Percentiles rank a stretch among this genome's conserved stretches.
Conservation (phyloP, 2,113 vertebrate genomes). For the Xenus cinereus region DNA sequence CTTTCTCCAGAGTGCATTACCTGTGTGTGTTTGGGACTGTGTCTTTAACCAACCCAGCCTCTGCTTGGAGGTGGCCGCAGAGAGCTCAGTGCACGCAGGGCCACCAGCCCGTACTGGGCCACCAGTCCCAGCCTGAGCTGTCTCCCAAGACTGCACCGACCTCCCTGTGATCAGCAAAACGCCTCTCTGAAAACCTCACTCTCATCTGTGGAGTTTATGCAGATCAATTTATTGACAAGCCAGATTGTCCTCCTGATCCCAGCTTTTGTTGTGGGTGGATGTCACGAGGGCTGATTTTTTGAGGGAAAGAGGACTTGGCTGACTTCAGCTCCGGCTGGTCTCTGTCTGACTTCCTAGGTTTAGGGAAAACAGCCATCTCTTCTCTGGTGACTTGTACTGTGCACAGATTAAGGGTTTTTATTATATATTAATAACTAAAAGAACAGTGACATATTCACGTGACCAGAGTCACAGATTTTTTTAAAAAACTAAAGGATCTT, state of each 20-base stretch:
- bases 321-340: neutral
- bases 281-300: neutral
- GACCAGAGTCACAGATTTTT: too few species aligned
- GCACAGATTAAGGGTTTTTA: neutral
- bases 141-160: neutral
- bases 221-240: neutral
- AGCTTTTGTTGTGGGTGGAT: neutral
- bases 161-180: neutral
- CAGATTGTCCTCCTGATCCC: neutral
- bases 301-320: neutral
- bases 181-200: neutral
- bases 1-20: neutral
- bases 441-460: neutral
- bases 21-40: neutral
- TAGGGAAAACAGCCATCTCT: neutral
- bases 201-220: neutral
- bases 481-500: neutral
- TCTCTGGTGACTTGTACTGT: neutral
- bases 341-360: neutral
- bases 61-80: neutral
- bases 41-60: neutral
- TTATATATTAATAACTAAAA: neutral
- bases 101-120: rapidly evolving
- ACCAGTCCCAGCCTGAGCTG: neutral
- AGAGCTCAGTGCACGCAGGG: rapidly evolving